Evolutionary conservation across 2,113 vertebrate species (phyloP).

Genomic region (Dinomys branickii): DNA sequence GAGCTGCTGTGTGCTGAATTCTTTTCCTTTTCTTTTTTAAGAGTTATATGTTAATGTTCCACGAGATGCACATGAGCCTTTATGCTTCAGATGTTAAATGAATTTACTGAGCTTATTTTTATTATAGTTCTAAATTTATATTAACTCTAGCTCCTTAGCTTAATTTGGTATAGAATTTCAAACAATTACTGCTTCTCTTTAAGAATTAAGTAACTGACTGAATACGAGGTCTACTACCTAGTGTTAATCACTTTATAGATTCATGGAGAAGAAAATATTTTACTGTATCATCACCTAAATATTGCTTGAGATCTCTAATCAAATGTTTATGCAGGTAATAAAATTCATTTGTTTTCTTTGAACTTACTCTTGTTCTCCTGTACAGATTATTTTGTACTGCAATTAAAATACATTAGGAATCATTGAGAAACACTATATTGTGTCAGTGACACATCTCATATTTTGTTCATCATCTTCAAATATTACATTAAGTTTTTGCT

Average conservation of each 20-base stretch:
- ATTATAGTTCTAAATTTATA: not conserved
- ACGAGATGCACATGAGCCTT: not conserved
- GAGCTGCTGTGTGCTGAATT: not conserved
- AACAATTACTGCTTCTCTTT: not conserved
- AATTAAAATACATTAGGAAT: not conserved
- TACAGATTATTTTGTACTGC: constrained; percentile 40
- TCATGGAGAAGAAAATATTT: not conserved
- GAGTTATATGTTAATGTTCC: not conserved
- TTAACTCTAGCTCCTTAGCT: not conserved
- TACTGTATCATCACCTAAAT: not conserved
- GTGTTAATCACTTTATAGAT: not conserved
- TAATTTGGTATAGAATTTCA: constrained; percentile 24
- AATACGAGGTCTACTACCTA: not conserved
- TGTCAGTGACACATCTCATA: not conserved
- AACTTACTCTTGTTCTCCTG: not conserved
- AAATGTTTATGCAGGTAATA: not conserved
- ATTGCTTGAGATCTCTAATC: not conserved
- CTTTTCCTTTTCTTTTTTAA: not conserved
- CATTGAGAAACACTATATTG: not conserved
- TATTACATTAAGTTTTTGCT: constrained; percentile 58
- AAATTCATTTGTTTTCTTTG: not conserved
- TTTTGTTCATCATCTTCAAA: not conserved
- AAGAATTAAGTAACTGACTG: not conserved
- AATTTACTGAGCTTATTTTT: not conserved
- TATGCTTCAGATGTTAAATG: not conserved